These are phyloP conservation scores for Zelleria hepariella DNA, from an alignment of 2,888 invertebrate species.

Conservation along the genomic window DNA sequence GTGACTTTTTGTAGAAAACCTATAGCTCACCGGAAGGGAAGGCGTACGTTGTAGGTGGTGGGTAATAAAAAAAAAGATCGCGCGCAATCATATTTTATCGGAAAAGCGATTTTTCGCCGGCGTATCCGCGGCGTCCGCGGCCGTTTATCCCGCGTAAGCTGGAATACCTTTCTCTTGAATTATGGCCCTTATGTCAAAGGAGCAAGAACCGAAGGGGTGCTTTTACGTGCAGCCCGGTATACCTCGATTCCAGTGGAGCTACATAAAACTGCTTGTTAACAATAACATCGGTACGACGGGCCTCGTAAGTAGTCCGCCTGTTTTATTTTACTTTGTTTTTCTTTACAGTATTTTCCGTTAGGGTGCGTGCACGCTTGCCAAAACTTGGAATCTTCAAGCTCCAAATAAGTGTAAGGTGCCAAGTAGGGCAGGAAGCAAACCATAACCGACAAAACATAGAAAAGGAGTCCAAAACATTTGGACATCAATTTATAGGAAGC, in stretches of 20 bases:
- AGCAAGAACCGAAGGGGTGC: not conserved
- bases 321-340: constrained; percentile 6
- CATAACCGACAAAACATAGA: not conserved
- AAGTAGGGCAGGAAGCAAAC: not conserved
- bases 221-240: constrained; percentile 13
- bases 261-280: constrained; percentile 49
- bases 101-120: constrained; percentile 43
- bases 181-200: not conserved
- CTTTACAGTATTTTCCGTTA: not conserved
- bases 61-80: constrained; percentile 53
- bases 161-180: not conserved
- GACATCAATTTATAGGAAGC: no score
- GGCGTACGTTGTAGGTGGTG: not conserved
- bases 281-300: constrained; percentile 25
- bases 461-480: not conserved
- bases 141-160: constrained; percentile 26
- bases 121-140: constrained; percentile 25
- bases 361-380: not conserved
- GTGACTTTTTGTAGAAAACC: not conserved
- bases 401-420: not conserved
- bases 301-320: constrained; percentile 5
- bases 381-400: not conserved
- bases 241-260: constrained; percentile 41
- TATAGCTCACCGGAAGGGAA: not conserved
- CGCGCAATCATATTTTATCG: constrained; percentile 64